Conservation (phyloP, 2,113 vertebrate species). For the Nannospalax galili region DNA sequence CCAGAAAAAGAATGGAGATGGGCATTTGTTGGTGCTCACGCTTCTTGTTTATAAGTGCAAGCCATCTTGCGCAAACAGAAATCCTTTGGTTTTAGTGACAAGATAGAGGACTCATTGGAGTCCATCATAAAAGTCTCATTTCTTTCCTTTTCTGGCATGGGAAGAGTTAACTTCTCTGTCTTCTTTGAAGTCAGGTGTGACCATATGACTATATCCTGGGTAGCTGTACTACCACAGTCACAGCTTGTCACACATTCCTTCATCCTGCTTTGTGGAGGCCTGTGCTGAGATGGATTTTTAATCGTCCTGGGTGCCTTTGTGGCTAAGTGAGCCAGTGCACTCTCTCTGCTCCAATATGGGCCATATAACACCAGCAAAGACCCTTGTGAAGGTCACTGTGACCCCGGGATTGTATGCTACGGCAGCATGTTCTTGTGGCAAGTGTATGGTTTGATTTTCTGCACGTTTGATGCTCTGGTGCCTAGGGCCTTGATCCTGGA, state of each 20-base stretch:
- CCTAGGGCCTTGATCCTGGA: background rate
- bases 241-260: fast-evolving
- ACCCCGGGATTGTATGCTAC: background rate
- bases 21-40: fast-evolving
- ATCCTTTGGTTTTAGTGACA: background rate
- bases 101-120: background rate
- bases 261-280: fast-evolving
- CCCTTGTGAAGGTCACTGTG: background rate
- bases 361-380: background rate
- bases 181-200: background rate
- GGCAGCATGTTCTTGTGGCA: background rate
- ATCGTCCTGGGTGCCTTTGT: background rate
- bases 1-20: background rate
- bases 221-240: background rate
- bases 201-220: background rate
- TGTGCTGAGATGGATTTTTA: background rate
- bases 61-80: background rate
- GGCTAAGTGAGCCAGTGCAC: background rate
- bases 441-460: background rate
- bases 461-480: background rate
- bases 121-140: background rate
- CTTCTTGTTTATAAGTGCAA: background rate
- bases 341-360: background rate
- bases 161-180: background rate
- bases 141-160: background rate